Percentiles rank a stretch among this genome's conserved stretches.
phyloP scores from a whole-genome alignment of 2,888 invertebrate species.

The Strigamia maritima region DNA sequence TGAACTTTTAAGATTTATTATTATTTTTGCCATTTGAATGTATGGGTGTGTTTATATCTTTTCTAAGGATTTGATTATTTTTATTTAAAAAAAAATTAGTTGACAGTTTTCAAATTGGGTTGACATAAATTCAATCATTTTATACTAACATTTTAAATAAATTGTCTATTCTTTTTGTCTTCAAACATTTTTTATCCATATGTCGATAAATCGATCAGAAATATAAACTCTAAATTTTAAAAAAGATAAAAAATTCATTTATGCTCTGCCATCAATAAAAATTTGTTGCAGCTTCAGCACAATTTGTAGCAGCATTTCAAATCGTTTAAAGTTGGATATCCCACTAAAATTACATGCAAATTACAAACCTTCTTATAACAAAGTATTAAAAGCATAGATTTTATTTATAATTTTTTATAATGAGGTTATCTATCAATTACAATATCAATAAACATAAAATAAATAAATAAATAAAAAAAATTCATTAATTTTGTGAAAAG shows the following conservation, averaged over 20 bases:
- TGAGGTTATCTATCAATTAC: constrained; percentile 5
- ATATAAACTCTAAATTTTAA: constrained; percentile 21
- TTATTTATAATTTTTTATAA: not conserved
- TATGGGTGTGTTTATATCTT: too few species aligned
- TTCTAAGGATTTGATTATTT: not conserved
- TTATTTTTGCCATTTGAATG: too few species aligned
- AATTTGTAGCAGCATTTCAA: constrained; percentile 31
- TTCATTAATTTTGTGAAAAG: not conserved
- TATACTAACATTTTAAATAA: not conserved
- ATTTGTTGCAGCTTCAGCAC: constrained; percentile 32
- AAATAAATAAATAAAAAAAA: not conserved
- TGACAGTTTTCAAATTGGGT: not conserved
- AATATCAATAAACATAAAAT: not conserved
- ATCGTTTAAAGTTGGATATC: constrained; percentile 30
- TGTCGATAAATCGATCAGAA: constrained; percentile 10
- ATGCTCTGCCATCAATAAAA: constrained; percentile 17
- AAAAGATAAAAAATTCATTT: constrained; percentile 24
- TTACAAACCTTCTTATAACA: not conserved
- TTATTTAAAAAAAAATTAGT: not conserved
- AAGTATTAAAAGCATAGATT: not conserved
- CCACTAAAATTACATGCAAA: constrained; percentile 8
- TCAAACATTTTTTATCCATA: not conserved
- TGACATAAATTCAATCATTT: constrained; percentile 13
- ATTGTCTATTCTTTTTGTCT: not conserved
- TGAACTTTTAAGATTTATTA: not conserved